Evolutionary conservation across 2,888 invertebrate genomes (phyloP).

Genomic region (Pristionchus mayeri): DNA sequence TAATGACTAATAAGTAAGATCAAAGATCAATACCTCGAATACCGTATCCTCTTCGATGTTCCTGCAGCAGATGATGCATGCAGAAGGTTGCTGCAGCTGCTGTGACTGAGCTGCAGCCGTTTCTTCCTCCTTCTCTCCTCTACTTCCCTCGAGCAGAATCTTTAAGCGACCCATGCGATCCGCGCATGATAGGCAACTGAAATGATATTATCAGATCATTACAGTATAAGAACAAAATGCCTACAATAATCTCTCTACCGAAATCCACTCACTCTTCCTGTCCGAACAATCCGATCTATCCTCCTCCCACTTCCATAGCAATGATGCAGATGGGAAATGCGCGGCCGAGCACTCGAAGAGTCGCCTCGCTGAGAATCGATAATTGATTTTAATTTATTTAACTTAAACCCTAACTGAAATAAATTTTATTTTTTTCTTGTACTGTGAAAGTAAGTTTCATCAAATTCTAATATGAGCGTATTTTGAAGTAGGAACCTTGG

Average conservation of each 20-base stretch:
- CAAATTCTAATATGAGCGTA: too few relatives aligned
- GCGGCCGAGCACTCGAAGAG: neutral
- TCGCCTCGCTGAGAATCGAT: neutral
- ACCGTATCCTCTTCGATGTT: neutral
- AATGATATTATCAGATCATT: too few relatives aligned
- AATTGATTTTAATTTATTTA: too few relatives aligned
- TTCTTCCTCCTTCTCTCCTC: too few relatives aligned
- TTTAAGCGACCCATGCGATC: neutral
- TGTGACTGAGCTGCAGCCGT: neutral
- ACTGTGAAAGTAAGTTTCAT: too few relatives aligned
- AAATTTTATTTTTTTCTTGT: too few relatives aligned
- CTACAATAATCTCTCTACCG: neutral
- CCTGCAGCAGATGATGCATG: slow-evolving; percentile 18
- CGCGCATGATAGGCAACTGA: slow-evolving; percentile 14
- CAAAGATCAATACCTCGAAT: slow-evolving; percentile 9
- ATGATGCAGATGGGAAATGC: slow-evolving; percentile 3
- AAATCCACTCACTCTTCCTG: neutral
- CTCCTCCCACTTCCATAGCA: neutral
- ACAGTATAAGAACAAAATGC: too few relatives aligned
- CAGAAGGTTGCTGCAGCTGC: neutral
- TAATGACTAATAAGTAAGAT: too few relatives aligned
- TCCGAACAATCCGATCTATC: slow-evolving; percentile 12
- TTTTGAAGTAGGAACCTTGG: too few relatives aligned
- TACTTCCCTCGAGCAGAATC: neutral
- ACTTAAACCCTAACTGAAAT: too few relatives aligned